Conservation (phyloP, 2,113 vertebrate species). For the Diadophis punctatus region DNA sequence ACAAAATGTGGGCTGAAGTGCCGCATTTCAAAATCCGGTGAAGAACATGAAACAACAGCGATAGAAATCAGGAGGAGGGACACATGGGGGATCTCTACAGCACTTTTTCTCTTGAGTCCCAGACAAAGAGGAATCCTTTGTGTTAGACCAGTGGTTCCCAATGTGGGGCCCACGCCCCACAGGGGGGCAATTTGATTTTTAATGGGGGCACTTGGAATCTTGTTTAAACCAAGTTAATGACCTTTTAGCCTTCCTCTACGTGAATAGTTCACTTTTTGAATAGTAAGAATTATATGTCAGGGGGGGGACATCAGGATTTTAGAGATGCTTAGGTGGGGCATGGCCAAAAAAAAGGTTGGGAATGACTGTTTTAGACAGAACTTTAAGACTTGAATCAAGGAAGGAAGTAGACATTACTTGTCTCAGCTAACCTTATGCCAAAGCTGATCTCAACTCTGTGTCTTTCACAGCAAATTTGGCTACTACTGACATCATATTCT, state of each 20-base stretch:
- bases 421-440: neutral
- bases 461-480: slow-evolving; percentile 45
- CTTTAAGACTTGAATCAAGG: neutral
- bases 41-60: neutral
- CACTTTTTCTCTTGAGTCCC: neutral
- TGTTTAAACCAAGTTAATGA: too few species aligned
- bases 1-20: neutral
- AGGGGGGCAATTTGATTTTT: too few species aligned
- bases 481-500: slow-evolving; percentile 47
- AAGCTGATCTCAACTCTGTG: neutral
- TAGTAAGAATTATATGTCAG: too few species aligned
- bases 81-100: neutral
- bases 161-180: too few species aligned
- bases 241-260: too few species aligned
- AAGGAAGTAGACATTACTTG: neutral
- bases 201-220: too few species aligned
- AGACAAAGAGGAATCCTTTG: neutral
- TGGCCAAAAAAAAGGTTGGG: too few species aligned
- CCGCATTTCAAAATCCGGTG: neutral
- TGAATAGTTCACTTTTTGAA: too few species aligned
- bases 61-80: neutral
- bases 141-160: too few species aligned
- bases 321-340: too few species aligned
- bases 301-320: too few species aligned
- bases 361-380: neutral